Percentiles rank a stretch among this genome's conserved stretches.
phyloP scores from a whole-genome alignment of 2,888 invertebrate species.

The Apodemia mormo region DNA sequence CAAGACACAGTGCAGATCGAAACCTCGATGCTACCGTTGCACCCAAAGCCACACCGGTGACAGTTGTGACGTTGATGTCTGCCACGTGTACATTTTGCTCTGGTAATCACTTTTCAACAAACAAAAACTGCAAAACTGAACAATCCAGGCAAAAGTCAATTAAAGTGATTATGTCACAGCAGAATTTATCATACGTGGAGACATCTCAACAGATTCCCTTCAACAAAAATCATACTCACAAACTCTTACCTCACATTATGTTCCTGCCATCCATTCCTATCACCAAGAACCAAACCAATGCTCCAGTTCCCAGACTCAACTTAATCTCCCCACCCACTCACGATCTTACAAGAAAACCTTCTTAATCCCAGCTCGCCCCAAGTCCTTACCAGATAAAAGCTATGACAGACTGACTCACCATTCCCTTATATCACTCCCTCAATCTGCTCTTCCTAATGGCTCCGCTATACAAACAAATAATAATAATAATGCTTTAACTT shows the following conservation, averaged over 20 bases:
- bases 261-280: not conserved
- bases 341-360: not conserved
- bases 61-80: not conserved
- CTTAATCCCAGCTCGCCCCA: not conserved
- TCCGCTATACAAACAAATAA: too few species aligned
- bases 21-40: constrained; percentile 4
- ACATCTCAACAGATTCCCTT: not conserved
- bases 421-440: not conserved
- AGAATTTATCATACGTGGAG: constrained; percentile 2
- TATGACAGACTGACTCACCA: not conserved
- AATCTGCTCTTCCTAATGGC: not conserved
- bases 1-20: not conserved
- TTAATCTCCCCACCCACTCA: too few species aligned
- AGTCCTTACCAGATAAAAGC: not conserved
- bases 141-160: not conserved
- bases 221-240: not conserved
- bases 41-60: not conserved
- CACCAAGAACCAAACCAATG: not conserved
- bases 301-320: too few species aligned
- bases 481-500: too few species aligned
- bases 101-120: not conserved
- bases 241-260: not conserved
- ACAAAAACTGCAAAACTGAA: not conserved
- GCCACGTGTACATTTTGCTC: not conserved
- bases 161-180: constrained; percentile 9